A percentile compares a stretch with the other conserved stretches of the same genome.
phyloP scores from a whole-genome alignment of 2,113 vertebrate genomes.

The Gymnarchus niloticus region DNA sequence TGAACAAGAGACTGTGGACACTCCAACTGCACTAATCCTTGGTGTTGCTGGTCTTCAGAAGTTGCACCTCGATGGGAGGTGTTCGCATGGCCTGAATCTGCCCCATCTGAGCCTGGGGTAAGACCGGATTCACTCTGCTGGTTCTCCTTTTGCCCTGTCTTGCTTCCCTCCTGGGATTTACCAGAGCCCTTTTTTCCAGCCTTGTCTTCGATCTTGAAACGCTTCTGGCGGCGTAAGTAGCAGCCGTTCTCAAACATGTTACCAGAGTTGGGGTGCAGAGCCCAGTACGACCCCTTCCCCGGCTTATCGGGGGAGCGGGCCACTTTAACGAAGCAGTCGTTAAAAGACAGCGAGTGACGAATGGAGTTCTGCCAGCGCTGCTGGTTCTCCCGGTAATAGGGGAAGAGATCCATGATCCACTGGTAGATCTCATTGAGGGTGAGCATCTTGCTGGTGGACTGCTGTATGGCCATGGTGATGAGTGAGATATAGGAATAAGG shows the following conservation, averaged over 20 bases:
- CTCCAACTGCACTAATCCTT: constrained; percentile 59
- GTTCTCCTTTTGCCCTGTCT: constrained; percentile 52
- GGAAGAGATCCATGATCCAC: constrained; percentile 94
- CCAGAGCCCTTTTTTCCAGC: constrained; percentile 54
- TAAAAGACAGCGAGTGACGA: constrained; percentile 87
- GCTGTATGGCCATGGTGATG: constrained; percentile 90
- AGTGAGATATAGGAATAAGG: constrained; percentile 90
- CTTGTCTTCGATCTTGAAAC: constrained; percentile 85
- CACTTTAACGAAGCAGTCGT: constrained; percentile 87
- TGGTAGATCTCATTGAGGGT: constrained; percentile 89
- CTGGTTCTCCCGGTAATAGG: constrained; percentile 85
- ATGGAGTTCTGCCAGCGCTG: constrained; percentile 91
- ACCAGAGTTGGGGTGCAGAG: constrained; percentile 80
- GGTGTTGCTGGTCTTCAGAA: constrained; percentile 60
- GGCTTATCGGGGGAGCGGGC: constrained; percentile 82
- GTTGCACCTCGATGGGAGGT: constrained; percentile 61
- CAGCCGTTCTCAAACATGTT: constrained; percentile 93
- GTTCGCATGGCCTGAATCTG: constrained; percentile 67
- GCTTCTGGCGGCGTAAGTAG: constrained; percentile 83
- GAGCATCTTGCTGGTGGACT: constrained; percentile 84
- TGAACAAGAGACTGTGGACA: constrained; percentile 56
- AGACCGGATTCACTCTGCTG: constrained; percentile 58
- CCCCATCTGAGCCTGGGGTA: constrained; percentile 59
- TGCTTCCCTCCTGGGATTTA: constrained; percentile 54
- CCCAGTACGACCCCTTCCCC: constrained; percentile 86